Evolutionary conservation across 2,888 invertebrate species (phyloP).

Genomic region (Caenorhabditis japonica): DNA sequence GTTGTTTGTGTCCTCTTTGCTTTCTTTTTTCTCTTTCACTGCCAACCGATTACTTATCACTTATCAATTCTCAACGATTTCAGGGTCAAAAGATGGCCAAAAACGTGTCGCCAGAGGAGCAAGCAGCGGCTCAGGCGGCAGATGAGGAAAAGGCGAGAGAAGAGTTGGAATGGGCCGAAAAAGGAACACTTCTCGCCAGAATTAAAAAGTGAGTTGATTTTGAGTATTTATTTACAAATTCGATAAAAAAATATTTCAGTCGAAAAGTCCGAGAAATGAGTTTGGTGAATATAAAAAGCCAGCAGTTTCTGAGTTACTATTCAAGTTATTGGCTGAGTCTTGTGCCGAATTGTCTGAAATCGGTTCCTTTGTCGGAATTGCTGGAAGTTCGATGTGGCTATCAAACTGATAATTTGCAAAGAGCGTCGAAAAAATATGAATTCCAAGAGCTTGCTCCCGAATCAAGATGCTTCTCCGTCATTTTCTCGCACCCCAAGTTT

Average conservation of each 20-base stretch:
- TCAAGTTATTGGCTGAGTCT: constrained; percentile 57
- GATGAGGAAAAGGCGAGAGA: constrained; percentile 49
- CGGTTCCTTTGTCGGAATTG: constrained; percentile 71
- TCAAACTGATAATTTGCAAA: constrained; percentile 74
- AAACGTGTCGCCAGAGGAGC: constrained; percentile 37
- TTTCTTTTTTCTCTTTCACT: constrained; percentile 7
- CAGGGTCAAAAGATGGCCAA: constrained; percentile 38
- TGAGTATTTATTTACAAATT: constrained; percentile 3
- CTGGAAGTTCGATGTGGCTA: constrained; percentile 77
- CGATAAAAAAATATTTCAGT: constrained; percentile 29
- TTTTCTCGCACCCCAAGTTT: constrained; percentile 74
- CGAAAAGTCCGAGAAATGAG: constrained; percentile 52
- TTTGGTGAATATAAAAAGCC: constrained; percentile 52
- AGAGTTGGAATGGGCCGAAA: constrained; percentile 59
- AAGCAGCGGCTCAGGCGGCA: constrained; percentile 44
- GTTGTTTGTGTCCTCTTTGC: constrained; percentile 20
- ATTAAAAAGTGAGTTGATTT: constrained; percentile 59
- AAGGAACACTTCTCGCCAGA: constrained; percentile 50
- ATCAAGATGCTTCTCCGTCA: constrained; percentile 75
- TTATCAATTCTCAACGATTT: not conserved
- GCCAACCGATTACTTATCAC: constrained; percentile 4
- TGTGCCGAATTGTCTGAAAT: constrained; percentile 59
- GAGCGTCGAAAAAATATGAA: constrained; percentile 66
- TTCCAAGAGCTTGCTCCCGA: constrained; percentile 74
- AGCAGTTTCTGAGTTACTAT: constrained; percentile 58